Percentiles rank a stretch among this genome's conserved stretches.
These are phyloP conservation scores for Meiosimyza platycephala DNA, from an alignment of 2,888 invertebrate species.

Conservation along the genomic window DNA sequence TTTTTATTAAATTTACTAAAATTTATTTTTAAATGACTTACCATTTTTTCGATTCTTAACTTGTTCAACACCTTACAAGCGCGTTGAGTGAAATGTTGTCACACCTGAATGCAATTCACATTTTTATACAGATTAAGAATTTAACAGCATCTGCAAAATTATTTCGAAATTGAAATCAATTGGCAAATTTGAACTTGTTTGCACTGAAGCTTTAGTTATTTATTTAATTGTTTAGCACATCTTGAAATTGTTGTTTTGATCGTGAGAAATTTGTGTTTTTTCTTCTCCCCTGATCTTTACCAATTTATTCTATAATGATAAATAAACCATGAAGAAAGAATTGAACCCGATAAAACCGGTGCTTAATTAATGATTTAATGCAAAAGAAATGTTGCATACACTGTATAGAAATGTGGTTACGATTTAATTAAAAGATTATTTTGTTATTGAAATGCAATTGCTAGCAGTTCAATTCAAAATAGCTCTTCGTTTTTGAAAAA, in stretches of 20 bases:
- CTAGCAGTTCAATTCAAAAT: no score
- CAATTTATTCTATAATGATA: background rate
- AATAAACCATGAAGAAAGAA: constrained; percentile 6
- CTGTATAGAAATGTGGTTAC: background rate
- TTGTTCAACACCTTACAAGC: constrained; percentile 18
- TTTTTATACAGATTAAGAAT: constrained; percentile 24
- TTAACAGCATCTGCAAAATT: background rate
- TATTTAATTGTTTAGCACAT: background rate
- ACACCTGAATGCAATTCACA: background rate
- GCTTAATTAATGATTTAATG: constrained; percentile 6
- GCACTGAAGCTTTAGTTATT: background rate
- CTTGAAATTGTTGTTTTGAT: background rate
- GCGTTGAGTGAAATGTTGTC: constrained; percentile 13
- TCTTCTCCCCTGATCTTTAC: background rate
- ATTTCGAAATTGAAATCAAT: background rate
- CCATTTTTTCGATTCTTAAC: constrained; percentile 11
- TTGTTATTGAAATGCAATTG: no score
- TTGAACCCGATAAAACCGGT: constrained; percentile 12
- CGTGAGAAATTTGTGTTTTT: background rate
- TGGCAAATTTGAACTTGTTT: constrained; percentile 15
- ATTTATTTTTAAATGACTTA: constrained; percentile 8
- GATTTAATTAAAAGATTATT: no score
- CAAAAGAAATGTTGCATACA: background rate
- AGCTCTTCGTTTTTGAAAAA: no score
- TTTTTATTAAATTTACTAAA: background rate